Evolutionary conservation across 1,140 invertebrate species (phyloP).

Genomic region (Leguminivora glycinivorella): DNA sequence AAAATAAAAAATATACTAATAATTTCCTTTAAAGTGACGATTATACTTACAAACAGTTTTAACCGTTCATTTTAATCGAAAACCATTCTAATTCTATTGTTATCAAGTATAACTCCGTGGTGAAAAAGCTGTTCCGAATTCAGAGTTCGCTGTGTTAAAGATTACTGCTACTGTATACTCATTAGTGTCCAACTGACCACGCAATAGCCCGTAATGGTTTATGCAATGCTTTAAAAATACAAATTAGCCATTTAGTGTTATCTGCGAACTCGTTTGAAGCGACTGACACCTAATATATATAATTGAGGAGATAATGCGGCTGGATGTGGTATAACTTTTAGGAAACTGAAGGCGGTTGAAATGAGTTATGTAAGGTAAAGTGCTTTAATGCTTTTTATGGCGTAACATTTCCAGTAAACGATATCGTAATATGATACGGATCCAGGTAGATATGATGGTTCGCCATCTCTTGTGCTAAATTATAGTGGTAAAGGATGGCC

Average conservation of each 20-base stretch:
- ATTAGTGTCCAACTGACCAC: constrained; percentile 37
- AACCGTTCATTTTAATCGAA: too few relatives aligned
- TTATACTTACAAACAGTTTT: too few relatives aligned
- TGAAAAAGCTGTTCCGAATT: constrained; percentile 4
- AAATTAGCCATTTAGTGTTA: constrained; percentile 75
- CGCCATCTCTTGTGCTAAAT: too few relatives aligned
- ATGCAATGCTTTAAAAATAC: constrained; percentile 65
- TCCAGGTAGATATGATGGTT: too few relatives aligned
- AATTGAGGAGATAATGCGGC: constrained; percentile 43
- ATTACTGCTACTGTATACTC: constrained; percentile 26
- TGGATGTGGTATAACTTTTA: constrained; percentile 35
- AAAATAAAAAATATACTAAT: too few relatives aligned
- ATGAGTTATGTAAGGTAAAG: not conserved
- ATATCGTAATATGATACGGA: too few relatives aligned
- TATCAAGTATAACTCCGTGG: not conserved
- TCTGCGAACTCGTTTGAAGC: constrained; percentile 52
- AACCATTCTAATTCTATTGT: too few relatives aligned
- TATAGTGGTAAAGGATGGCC: too few relatives aligned
- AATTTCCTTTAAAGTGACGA: too few relatives aligned
- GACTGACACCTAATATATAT: constrained; percentile 52
- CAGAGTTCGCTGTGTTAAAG: not conserved
- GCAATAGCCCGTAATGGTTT: constrained; percentile 59
- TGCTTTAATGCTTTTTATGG: too few relatives aligned
- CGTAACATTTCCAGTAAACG: too few relatives aligned
- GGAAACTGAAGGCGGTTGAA: too few relatives aligned